Percentiles rank a stretch among this genome's conserved stretches.
phyloP scores from a whole-genome alignment of 2,113 vertebrate species.

The Bambusicola thoracicus region DNA sequence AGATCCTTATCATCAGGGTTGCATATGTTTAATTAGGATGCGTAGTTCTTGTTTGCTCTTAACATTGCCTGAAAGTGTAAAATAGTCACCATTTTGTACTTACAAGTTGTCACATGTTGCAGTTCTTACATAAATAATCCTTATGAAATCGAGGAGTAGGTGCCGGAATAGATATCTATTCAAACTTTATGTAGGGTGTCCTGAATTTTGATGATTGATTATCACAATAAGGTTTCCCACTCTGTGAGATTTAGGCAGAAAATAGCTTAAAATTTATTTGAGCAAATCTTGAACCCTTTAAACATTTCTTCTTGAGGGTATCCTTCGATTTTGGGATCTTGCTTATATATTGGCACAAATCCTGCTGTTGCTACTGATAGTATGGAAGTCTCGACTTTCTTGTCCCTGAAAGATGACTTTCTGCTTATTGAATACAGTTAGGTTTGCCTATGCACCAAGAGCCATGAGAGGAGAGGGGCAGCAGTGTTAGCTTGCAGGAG shows the following conservation, averaged over 20 bases:
- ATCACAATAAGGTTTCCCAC: not conserved
- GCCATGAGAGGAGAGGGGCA: not conserved
- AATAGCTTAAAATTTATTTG: not conserved
- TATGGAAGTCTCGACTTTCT: rapidly evolving
- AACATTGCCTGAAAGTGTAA: not conserved
- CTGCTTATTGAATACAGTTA: rapidly evolving
- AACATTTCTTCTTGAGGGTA: not conserved
- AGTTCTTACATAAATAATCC: not conserved
- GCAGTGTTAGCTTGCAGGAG: rapidly evolving
- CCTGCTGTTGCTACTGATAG: not conserved
- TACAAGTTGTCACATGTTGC: not conserved
- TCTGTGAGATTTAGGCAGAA: not conserved
- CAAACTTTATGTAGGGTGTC: not conserved
- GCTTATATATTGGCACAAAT: not conserved
- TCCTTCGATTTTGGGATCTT: not conserved
- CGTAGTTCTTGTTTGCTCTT: not conserved
- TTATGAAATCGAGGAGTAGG: not conserved
- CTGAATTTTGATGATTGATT: not conserved
- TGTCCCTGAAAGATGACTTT: too few relatives aligned
- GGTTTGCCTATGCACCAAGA: not conserved
- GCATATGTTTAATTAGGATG: not conserved
- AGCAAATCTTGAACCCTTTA: not conserved
- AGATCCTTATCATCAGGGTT: not conserved
- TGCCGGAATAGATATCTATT: not conserved
- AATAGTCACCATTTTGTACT: not conserved